These are phyloP conservation scores for Tenebrosternarchus preto DNA, from an alignment of 2,113 vertebrate genomes.

Conservation along the genomic window DNA sequence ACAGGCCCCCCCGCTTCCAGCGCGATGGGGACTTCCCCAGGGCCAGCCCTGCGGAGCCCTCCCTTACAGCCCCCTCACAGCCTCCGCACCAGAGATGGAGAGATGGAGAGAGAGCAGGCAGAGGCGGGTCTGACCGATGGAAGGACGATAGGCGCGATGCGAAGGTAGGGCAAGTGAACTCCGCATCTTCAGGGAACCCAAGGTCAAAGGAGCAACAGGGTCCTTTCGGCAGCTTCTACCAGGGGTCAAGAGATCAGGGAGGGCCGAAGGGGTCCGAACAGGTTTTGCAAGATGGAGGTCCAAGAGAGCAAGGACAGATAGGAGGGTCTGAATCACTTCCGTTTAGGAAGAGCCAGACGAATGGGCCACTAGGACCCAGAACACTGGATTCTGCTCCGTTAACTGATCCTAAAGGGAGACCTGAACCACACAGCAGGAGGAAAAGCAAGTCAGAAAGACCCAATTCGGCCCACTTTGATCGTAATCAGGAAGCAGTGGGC, in stretches of 20 bases:
- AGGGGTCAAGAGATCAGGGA: conserved; percentile 41
- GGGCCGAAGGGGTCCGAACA: conserved; percentile 18
- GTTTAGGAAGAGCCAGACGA: conserved; percentile 79
- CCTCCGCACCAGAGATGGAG: conserved; percentile 74
- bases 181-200: conserved; percentile 63
- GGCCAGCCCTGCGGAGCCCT: conserved; percentile 69
- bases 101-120: conserved; percentile 74
- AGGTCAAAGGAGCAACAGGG: conserved; percentile 80
- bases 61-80: conserved; percentile 63
- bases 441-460: conserved; percentile 81
- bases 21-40: conserved; percentile 84
- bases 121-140: conserved; percentile 73
- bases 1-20: conserved; percentile 92
- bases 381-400: conserved; percentile 62
- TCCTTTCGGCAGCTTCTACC: conserved; percentile 51
- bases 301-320: conserved; percentile 38
- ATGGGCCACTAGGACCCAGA: conserved; percentile 71
- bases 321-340: conserved; percentile 54
- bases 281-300: conserved; percentile 56
- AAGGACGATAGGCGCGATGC: conserved; percentile 70
- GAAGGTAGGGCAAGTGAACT: conserved; percentile 47
- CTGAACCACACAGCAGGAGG: conserved; percentile 80
- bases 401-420: conserved; percentile 72
- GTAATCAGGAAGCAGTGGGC: conserved; percentile 74
- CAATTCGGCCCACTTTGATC: conserved; percentile 79